phyloP scores from a whole-genome alignment of 2,113 vertebrate genomes.

The Python bivittatus region DNA sequence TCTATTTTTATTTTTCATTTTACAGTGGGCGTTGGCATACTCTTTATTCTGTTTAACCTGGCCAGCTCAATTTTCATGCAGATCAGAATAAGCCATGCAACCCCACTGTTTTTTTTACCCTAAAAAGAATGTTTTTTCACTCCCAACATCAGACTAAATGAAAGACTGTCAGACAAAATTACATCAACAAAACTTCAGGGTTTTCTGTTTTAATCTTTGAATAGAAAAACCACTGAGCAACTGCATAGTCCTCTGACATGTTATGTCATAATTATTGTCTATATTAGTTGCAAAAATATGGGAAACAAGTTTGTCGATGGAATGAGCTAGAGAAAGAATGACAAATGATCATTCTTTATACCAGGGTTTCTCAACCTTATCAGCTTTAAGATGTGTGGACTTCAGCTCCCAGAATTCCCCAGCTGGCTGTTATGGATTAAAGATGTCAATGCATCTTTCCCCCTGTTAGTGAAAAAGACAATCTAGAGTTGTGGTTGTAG shows the following conservation, averaged over 20 bases:
- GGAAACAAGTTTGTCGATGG: neutral
- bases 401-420: no score
- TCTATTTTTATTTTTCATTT: conserved; percentile 15
- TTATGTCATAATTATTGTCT: neutral
- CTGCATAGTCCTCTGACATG: neutral
- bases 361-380: no score
- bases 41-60: conserved; percentile 35
- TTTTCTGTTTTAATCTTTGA: conserved; percentile 5
- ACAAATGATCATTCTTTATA: neutral
- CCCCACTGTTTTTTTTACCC: conserved; percentile 6
- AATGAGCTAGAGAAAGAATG: conserved; percentile 16
- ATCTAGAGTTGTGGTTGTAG: neutral
- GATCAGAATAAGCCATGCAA: neutral
- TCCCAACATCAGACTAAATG: conserved; percentile 32
- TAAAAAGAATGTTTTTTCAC: neutral
- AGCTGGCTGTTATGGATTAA: conserved; percentile 1
- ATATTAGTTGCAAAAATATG: neutral
- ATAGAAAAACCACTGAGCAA: conserved; percentile 12
- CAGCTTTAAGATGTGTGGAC: no score
- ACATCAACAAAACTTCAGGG: conserved; percentile 9
- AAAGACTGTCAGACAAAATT: conserved; percentile 31
- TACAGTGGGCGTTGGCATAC: conserved; percentile 27
- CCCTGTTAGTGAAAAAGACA: neutral
- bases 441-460: neutral
- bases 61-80: conserved; percentile 49